Base-by-base conservation (phyloP, 2,888 invertebrate species). In the Epistrophe grossulariae region DNA sequence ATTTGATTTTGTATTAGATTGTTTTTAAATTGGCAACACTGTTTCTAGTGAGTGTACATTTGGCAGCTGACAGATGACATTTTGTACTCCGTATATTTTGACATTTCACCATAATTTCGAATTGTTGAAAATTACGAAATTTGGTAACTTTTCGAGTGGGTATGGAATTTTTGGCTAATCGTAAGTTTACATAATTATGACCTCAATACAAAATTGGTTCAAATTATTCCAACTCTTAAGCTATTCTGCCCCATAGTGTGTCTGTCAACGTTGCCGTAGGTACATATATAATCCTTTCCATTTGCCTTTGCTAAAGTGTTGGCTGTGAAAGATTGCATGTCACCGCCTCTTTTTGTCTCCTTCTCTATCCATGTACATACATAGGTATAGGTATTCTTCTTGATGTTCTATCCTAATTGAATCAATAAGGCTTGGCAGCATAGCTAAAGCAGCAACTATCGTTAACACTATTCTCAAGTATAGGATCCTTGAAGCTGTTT, bases 401-500 rank as follows among this genome's bases (percentile, higher is more conserved):
- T 62, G 43, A 28, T 68, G 43, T 66, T 45, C 13, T 31, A 59
- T 57, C 57, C 60, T 76, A 76, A 83, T 79, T 76, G 82, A 76
- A 87, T 87, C 83, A 82, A 79, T 84, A 80, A 71, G 52, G 77
- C 76, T 80, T 80, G 66, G 43, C 59, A 73, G 48, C 48, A 57
- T 48, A 66, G 71, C 72, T 66, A 60, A 82, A 59, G 71, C 66
- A 40, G 83, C 57, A 82, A 76, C 76, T 83, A 79, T 72, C 74
- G 48, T 72, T 82, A 83, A 74, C 79, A 76, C 76, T 40, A 55
- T 72, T 79, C 38, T 60, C 35, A 76, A 82, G 71, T 48, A 24
- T 1, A 50, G 70, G 50, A 85, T 78, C 78, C 81, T 81, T 78
- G 73, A 81, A 57, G 68, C 28, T 52, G 24, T 31, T n/a, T 55